Percentiles rank a stretch among this genome's conserved stretches.
Evolutionary conservation across 2,113 vertebrate species (phyloP).

Genomic region (Zosterops borbonicus): DNA sequence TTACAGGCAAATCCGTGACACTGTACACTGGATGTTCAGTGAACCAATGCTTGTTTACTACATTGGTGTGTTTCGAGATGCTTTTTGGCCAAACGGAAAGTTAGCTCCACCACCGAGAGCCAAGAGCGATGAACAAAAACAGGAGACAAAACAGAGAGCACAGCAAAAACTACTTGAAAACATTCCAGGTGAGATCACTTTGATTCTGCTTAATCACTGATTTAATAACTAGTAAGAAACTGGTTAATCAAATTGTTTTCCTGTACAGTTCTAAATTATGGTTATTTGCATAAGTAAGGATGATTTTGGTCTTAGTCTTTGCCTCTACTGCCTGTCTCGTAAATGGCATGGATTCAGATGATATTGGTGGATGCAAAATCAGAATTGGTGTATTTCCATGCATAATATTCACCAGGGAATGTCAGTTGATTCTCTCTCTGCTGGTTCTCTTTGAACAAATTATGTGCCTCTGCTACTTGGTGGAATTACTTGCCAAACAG

Average conservation of each 20-base stretch:
- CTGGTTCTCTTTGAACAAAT: not conserved
- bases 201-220: not conserved
- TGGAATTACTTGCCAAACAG: not conserved
- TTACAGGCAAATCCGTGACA: conserved; percentile 95
- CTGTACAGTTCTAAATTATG: not conserved
- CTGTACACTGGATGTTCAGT: conserved; percentile 95
- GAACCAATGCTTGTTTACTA: conserved; percentile 97
- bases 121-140: conserved; percentile 80
- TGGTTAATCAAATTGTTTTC: not conserved
- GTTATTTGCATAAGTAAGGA: not conserved
- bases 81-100: conserved; percentile 93
- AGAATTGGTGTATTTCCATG: not conserved
- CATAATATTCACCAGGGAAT: not conserved
- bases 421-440: not conserved
- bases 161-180: conserved; percentile 98
- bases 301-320: not conserved
- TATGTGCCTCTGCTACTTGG: not conserved
- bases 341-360: not conserved
- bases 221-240: not conserved
- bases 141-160: conserved; percentile 89
- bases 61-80: conserved; percentile 90
- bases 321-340: not conserved
- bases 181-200: conserved; percentile 86
- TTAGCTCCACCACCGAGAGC: conserved; percentile 79
- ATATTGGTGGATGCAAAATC: not conserved